Evolutionary conservation across 2,797 vertebrate genomes (phyloP).

Genomic region (Glyptemys insculpta): DNA sequence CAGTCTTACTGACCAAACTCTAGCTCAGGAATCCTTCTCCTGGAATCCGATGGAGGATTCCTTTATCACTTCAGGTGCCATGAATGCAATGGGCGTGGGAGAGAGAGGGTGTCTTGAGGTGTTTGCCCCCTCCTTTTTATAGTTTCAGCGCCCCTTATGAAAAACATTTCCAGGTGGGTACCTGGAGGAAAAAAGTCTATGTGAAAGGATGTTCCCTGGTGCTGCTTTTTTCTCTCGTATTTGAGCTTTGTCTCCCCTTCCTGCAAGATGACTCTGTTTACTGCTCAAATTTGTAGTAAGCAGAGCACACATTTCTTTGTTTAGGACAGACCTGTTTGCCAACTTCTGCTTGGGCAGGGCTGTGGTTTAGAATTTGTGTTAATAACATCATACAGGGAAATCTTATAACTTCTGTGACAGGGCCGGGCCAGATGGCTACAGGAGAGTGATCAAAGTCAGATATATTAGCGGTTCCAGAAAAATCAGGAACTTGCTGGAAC

Average conservation of each 20-base stretch:
- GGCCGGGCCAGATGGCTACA: no score
- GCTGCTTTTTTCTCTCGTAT: background rate
- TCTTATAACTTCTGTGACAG: background rate
- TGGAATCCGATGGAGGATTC: background rate
- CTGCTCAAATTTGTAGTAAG: background rate
- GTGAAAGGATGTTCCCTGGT: background rate
- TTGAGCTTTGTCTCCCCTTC: background rate
- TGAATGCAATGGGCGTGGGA: background rate
- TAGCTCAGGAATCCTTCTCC: background rate
- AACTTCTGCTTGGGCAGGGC: background rate
- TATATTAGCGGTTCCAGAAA: no score
- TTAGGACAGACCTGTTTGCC: background rate
- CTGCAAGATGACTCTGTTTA: background rate
- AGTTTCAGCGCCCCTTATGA: background rate
- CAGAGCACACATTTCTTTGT: background rate
- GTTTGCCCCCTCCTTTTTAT: background rate
- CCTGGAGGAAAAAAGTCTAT: background rate
- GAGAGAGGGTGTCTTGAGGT: background rate
- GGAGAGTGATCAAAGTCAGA: no score
- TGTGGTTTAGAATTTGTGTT: background rate
- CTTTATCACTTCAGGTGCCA: background rate
- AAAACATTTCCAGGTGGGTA: background rate
- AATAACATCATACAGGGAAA: background rate
- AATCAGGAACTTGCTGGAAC: no score
- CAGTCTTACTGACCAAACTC: background rate